phyloP scores from a whole-genome alignment of 2,888 invertebrate species.

The Troides oblongomaculatus region DNA sequence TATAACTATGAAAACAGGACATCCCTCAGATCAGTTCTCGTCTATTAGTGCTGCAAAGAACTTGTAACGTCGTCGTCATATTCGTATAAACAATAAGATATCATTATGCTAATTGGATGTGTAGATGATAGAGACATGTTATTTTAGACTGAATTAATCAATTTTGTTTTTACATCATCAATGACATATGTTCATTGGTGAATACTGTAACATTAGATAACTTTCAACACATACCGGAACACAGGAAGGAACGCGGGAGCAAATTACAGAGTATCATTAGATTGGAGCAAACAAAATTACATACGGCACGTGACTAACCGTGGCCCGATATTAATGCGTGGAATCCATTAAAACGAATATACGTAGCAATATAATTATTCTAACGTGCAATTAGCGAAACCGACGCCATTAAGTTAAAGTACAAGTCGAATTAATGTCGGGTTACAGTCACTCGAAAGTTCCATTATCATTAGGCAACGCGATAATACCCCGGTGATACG shows the following conservation, averaged over 20 bases:
- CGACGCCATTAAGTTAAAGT: conserved; percentile 74
- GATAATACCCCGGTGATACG: conserved; percentile 65
- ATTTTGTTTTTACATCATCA: background rate
- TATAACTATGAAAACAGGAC: no score
- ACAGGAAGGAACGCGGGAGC: conserved; percentile 25
- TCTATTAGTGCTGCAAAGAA: no score
- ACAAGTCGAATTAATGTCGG: conserved; percentile 76
- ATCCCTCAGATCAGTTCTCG: no score
- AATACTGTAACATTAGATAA: conserved; percentile 23
- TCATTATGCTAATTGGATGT: no score
- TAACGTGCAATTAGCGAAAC: conserved; percentile 77
- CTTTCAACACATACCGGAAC: conserved; percentile 19
- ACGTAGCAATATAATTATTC: conserved; percentile 72
- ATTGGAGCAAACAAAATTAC: conserved; percentile 42
- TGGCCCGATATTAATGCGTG: conserved; percentile 52
- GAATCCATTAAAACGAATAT: conserved; percentile 71
- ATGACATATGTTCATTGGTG: background rate
- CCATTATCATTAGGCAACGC: conserved; percentile 76
- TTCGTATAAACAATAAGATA: no score
- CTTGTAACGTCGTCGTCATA: no score
- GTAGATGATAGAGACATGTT: no score
- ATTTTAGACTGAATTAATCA: background rate
- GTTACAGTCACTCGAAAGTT: conserved; percentile 76
- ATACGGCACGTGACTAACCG: conserved; percentile 48
- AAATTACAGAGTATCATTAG: conserved; percentile 41